Evolutionary conservation across 2,888 invertebrate species (phyloP).

Genomic region (Cataglyphis livida): DNA sequence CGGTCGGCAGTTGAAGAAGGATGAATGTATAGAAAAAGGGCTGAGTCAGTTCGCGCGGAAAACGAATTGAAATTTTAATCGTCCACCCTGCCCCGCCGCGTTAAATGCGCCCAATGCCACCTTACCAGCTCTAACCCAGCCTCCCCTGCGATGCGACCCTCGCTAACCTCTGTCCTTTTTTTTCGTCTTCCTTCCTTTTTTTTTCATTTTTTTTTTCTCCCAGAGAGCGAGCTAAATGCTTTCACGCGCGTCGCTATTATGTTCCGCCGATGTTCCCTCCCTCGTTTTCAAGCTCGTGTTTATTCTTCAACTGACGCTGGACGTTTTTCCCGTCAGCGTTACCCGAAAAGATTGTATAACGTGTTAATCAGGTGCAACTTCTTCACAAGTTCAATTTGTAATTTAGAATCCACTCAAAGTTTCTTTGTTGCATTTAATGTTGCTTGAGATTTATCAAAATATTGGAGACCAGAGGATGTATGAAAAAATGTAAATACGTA

Average conservation of each 20-base stretch:
- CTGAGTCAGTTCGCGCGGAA: conserved; percentile 79
- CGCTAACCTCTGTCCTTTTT: conserved; percentile 48
- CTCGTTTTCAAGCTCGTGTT: conserved; percentile 64
- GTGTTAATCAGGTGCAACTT: conserved; percentile 33
- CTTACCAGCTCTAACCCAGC: conserved; percentile 65
- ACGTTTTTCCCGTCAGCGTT: conserved; percentile 21
- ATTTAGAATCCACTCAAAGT: conserved; percentile 8
- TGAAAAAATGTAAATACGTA: not conserved
- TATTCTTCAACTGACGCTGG: conserved; percentile 56
- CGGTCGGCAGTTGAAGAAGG: conserved; percentile 63
- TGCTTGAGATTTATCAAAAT: not conserved
- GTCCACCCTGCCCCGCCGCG: conserved; percentile 67
- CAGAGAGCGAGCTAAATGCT: conserved; percentile 65
- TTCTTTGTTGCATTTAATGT: not conserved
- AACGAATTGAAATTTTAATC: conserved; percentile 82
- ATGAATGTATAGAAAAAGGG: conserved; percentile 66
- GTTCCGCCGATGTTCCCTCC: conserved; percentile 54
- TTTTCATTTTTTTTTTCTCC: conserved; percentile 10
- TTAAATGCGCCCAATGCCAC: conserved; percentile 64
- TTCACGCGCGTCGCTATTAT: conserved; percentile 73
- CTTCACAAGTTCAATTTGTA: conserved; percentile 10
- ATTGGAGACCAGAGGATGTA: too few species aligned
- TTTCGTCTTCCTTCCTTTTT: conserved; percentile 33
- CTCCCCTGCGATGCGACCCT: conserved; percentile 59
- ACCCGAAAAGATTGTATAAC: conserved; percentile 10